phyloP scores from a whole-genome alignment of 2,797 vertebrate species.

The Crypturellus tataupa region DNA sequence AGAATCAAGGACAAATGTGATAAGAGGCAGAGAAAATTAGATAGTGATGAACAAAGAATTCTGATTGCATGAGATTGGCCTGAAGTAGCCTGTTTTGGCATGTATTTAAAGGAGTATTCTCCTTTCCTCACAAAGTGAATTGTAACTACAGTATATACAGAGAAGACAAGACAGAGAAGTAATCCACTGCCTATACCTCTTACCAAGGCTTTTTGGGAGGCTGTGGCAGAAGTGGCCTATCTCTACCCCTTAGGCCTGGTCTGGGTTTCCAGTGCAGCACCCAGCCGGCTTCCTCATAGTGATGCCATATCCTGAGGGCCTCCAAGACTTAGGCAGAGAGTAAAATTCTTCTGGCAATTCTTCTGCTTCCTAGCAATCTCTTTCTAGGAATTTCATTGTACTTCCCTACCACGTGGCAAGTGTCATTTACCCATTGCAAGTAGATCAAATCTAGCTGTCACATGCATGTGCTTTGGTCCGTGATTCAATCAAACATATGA shows the following conservation, averaged over 20 bases:
- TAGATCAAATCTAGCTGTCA: neutral
- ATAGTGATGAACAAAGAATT: neutral
- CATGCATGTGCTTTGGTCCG: neutral
- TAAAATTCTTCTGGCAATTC: neutral
- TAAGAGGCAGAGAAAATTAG: neutral
- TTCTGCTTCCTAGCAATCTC: neutral
- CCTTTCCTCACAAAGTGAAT: neutral
- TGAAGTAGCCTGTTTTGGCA: neutral
- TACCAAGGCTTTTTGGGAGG: neutral
- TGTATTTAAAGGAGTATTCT: neutral
- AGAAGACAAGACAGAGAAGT: neutral
- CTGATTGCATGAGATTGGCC: neutral
- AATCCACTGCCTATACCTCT: neutral
- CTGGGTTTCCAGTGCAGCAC: neutral
- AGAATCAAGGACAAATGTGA: neutral
- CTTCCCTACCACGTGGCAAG: neutral
- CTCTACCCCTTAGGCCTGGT: neutral
- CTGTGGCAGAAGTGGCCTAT: neutral
- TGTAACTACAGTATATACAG: neutral
- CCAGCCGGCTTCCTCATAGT: neutral
- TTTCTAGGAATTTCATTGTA: neutral
- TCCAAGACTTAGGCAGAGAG: neutral
- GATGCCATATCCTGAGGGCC: neutral
- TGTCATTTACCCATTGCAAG: rapidly evolving
- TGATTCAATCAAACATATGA: neutral